Evolutionary conservation across 2,113 vertebrate genomes (phyloP), one percentile per base, ranked within the genome.

Genomic region (Parus major): DNA sequence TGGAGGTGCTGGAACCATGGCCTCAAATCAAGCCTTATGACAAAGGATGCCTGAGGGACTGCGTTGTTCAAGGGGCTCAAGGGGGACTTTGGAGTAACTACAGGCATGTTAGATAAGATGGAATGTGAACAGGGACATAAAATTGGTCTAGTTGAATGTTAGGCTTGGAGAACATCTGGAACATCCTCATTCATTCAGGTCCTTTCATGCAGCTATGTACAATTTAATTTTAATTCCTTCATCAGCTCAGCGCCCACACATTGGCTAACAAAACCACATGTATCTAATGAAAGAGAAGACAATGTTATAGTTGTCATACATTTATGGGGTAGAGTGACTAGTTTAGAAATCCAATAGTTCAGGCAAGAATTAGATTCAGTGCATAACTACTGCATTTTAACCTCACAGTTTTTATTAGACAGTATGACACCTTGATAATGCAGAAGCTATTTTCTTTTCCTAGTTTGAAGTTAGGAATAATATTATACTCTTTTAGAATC

Each of bases 331-430:
- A 69, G 42, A 81, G 50, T 63, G 15, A 78, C 24, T 52, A 35
- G 20, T 78, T 95, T 42, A 81, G 52, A 84, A 86, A 81, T 89
- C 50, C 31, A 78, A 29, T 57, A 14, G 28, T 90, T 92, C 64
- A 90, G 52, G 73, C 52, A 42, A 88, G 77, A 93, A 86, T 80
- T 92, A 90, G 63, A 75, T 82, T 80, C 41, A 42, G n/a, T 55
- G 41, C 35, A 73, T 66, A 92, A 83, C 53, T 85, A 66, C 70
- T 92, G 12, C 17, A 46, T 91, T 95, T 90, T 91, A 90, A 69
- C 66, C 14, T 88, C 52, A 50, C 0, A 0, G 33, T 77, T 91
- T 80, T 83, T 65, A 18, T 71, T 68, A 52, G 35, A 66, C 15
- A 68, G 44, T 19, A 47, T 66, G 39, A 81, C 11, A 29, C 31